Percentiles rank a stretch among this genome's conserved stretches.
Conservation (phyloP, 2,888 invertebrate genomes). For the Eulithis testata region DNA sequence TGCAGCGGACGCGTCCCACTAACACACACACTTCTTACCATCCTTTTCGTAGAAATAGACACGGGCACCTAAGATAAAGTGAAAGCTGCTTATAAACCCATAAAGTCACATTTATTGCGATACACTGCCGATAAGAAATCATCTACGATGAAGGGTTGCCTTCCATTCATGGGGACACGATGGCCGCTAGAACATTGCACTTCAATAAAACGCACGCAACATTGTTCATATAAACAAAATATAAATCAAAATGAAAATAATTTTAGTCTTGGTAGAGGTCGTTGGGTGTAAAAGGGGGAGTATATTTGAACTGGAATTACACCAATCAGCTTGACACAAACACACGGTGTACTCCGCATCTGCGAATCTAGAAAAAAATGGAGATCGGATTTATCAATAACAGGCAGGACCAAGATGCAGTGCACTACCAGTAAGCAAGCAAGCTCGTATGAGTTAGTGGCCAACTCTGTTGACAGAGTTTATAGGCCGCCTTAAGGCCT, state of each 20-base stretch:
- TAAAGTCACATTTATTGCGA: constrained; percentile 77
- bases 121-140: constrained; percentile 62
- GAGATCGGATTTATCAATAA: background rate
- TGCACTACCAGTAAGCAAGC: no score
- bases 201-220: constrained; percentile 16
- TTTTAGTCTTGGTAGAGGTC: constrained; percentile 29
- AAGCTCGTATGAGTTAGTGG: no score
- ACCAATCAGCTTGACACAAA: constrained; percentile 75
- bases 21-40: constrained; percentile 81
- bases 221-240: constrained; percentile 27
- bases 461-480: no score
- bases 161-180: constrained; percentile 25
- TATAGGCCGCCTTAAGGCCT: no score
- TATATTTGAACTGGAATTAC: constrained; percentile 55
- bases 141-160: constrained; percentile 36
- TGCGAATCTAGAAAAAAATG: constrained; percentile 58
- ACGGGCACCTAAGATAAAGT: constrained; percentile 78
- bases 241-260: constrained; percentile 23
- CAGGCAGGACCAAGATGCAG: background rate
- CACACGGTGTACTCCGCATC: constrained; percentile 74
- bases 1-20: constrained; percentile 80
- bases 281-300: constrained; percentile 29
- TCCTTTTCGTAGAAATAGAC: constrained; percentile 82
- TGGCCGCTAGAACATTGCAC: constrained; percentile 7
- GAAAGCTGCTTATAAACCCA: constrained; percentile 80